Evolutionary conservation across 2,888 invertebrate species (phyloP), one percentile per base, ranked within the genome.

Genomic region (Cyaniris semiargus): DNA sequence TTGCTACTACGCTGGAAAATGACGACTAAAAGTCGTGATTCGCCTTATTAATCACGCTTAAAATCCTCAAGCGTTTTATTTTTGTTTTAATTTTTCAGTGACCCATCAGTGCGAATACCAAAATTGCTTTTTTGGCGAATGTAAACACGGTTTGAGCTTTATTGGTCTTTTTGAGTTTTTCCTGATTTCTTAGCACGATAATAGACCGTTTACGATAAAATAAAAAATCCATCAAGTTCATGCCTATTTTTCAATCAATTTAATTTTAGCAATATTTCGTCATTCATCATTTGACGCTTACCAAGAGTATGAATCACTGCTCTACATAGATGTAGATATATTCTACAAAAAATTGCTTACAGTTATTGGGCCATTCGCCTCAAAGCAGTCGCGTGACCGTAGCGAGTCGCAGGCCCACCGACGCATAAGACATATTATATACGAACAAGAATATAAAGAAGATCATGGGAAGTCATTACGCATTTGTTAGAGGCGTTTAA

Each of bases 401-500:
- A 48, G 13, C 44, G 13, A 18, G 23, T 15, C 15, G 7, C 27
- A 53, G 38, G 53, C 27, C 74, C 15, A 27, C 44, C 15, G 66
- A 31, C 27, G 8, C 18, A 66, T 7, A 66, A 66, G 66, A 31
- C 31, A 31, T 66, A 66, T 74, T 48, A 48, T 74, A 48, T 48
- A 27, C 27, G 27, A 15, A 27, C 66, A 66, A 23, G 74, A 74
- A 74, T 74, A 74, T 74, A 74, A 74, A 74, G 53, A 53, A 53
- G 74, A 74, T 53, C 74, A 18, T 48, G 48, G 44, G 27, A 48
- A 53, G 15, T 27, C 27, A 74, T 53, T 74, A 53, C 53, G 74
- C 74, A 74, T 53, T 74, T 27, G 74, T 74, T 53, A 53, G 18
- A 74, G 23, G 74, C 48, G 15, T 74, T 74, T 74, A 74, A 53